A percentile compares a stretch with the other conserved stretches of the same genome.
phyloP scores from a whole-genome alignment of 2,888 invertebrate species.

The Hedychridium roseum region DNA sequence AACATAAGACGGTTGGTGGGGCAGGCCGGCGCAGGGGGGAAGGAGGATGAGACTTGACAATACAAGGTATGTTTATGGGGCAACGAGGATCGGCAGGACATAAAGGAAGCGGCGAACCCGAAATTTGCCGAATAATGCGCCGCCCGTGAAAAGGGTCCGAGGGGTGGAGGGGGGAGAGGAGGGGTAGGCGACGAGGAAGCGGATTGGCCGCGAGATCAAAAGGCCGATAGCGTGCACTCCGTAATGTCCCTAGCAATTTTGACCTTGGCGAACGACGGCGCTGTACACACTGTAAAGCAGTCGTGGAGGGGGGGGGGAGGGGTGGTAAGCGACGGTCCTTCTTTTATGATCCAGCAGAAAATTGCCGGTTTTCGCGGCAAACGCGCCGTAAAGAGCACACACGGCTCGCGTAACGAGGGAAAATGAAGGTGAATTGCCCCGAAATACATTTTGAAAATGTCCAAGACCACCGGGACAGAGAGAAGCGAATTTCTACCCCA shows the following conservation, averaged over 20 bases:
- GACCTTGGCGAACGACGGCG: neutral
- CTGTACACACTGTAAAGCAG: conserved; percentile 1
- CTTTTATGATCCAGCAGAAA: neutral
- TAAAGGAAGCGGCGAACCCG: neutral
- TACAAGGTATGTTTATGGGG: neutral
- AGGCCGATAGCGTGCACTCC: no score
- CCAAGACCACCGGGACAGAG: no score
- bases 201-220: no score
- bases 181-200: no score
- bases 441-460: no score
- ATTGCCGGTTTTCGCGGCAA: neutral
- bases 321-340: neutral
- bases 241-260: neutral
- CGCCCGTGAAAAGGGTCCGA: no score
- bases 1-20: neutral
- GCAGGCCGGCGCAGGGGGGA: no score
- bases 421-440: no score
- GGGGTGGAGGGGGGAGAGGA: no score
- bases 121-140: neutral
- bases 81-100: neutral
- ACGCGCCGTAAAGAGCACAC: neutral
- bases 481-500: no score
- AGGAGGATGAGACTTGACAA: no score
- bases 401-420: neutral
- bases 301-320: no score